These are phyloP conservation scores for Chironomus striatipennis DNA, from an alignment of 1,140 invertebrate species.

Conservation along the genomic window DNA sequence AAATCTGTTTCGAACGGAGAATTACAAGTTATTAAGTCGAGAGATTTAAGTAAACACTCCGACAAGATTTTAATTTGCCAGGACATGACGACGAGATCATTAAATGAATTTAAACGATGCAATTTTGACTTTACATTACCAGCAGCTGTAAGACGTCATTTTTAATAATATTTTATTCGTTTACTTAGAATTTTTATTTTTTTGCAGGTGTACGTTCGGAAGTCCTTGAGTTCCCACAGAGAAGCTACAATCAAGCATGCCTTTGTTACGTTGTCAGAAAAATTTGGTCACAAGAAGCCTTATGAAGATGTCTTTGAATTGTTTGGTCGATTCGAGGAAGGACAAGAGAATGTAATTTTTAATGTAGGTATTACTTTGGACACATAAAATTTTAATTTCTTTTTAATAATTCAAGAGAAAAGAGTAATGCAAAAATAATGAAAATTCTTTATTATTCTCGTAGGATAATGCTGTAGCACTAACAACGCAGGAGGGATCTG, in stretches of 20 bases:
- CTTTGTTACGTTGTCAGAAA: constrained; percentile 34
- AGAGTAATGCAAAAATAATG: neutral
- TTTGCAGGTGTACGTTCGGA: constrained; percentile 28
- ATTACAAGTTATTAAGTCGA: constrained; percentile 31
- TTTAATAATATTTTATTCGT: neutral
- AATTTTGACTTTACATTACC: constrained; percentile 36
- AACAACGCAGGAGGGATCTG: neutral
- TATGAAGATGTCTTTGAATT: constrained; percentile 36
- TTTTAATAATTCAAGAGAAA: neutral
- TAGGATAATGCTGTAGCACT: constrained; percentile 9
- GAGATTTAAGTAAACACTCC: constrained; percentile 33
- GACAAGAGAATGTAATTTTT: constrained; percentile 34
- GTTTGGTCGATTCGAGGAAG: constrained; percentile 33
- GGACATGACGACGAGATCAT: constrained; percentile 31
- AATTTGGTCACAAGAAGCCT: constrained; percentile 34
- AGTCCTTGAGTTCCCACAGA: constrained; percentile 31
- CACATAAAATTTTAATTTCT: neutral
- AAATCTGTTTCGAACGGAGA: neutral
- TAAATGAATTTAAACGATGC: constrained; percentile 32
- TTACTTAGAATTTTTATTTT: neutral
- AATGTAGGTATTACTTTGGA: constrained; percentile 31
- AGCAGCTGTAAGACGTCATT: constrained; percentile 28
- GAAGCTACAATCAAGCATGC: constrained; percentile 36
- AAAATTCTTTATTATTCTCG: neutral
- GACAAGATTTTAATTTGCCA: constrained; percentile 34